phyloP scores from a whole-genome alignment of 2,113 vertebrate species.

The Collichthys lucidus region DNA sequence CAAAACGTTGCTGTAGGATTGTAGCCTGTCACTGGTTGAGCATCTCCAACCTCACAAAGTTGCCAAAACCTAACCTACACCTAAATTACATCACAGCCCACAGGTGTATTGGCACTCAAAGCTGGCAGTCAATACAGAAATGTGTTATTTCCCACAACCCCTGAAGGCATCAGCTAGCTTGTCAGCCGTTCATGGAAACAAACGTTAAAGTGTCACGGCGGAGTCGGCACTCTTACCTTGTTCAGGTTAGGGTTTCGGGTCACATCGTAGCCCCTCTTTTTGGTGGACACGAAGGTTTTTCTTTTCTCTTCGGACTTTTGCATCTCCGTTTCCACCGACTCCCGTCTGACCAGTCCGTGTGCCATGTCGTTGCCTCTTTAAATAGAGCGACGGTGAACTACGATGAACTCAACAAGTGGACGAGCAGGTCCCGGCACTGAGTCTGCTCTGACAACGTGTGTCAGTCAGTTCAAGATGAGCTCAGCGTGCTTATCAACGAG shows the following conservation, averaged over 20 bases:
- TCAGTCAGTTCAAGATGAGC: neutral
- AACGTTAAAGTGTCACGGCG: neutral
- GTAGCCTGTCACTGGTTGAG: neutral
- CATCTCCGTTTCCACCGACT: constrained; percentile 83
- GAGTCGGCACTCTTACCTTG: constrained; percentile 82
- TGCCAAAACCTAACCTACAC: accelerated
- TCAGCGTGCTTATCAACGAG: constrained; percentile 47
- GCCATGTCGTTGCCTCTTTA: constrained; percentile 83
- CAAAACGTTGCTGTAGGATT: neutral
- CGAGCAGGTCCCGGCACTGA: constrained; percentile 39
- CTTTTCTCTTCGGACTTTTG: constrained; percentile 65
- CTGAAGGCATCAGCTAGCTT: constrained; percentile 60
- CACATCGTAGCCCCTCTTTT: constrained; percentile 89
- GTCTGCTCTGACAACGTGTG: neutral
- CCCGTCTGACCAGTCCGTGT: constrained; percentile 74
- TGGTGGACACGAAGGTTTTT: constrained; percentile 81
- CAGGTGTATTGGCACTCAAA: neutral
- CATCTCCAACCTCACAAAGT: neutral
- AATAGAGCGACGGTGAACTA: constrained; percentile 74
- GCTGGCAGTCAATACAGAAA: neutral
- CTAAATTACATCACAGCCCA: neutral
- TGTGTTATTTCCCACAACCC: constrained; percentile 1
- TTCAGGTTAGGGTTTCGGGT: constrained; percentile 89
- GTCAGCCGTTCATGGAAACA: constrained; percentile 10
- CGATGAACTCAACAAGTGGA: constrained; percentile 78